Evolutionary conservation across 92 coral and sea anemone species (phyloP).

Genomic region (Umimayanthus kanabou): DNA sequence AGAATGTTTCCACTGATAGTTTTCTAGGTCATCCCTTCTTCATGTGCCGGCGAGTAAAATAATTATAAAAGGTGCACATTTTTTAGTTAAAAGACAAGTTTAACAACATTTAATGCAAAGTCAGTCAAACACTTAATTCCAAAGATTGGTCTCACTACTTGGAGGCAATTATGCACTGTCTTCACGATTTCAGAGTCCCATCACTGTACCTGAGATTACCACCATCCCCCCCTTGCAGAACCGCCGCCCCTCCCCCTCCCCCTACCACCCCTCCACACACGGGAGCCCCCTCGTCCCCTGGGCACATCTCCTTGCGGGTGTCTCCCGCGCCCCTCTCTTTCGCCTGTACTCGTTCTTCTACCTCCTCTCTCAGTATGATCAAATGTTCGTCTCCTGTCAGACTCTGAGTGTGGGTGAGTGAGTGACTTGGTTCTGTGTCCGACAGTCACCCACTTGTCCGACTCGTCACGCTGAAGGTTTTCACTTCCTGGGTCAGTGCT

Average conservation of each 20-base stretch:
- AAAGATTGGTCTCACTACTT: neutral
- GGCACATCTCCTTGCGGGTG: conserved; percentile 1
- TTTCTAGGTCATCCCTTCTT: no score
- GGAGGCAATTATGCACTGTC: neutral
- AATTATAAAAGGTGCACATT: no score
- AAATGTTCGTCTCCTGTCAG: neutral
- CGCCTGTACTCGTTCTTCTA: neutral
- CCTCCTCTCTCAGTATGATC: neutral
- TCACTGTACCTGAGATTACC: neutral
- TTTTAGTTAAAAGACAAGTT: no score
- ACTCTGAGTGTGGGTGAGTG: neutral
- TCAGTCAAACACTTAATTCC: no score
- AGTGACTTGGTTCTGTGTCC: conserved; percentile 7
- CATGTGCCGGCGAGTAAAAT: no score
- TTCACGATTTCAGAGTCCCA: neutral
- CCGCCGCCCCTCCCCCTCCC: conserved; percentile 25
- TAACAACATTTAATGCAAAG: no score
- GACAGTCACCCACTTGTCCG: conserved; percentile 28
- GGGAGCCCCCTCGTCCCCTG: conserved; percentile 23
- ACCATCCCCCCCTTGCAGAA: neutral
- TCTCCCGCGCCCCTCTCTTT: neutral
- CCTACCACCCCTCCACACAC: conserved; percentile 24
- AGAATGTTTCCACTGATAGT: no score
- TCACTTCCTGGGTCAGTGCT: conserved; percentile 21
- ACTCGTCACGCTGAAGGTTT: neutral